phyloP scores from a whole-genome alignment of 2,888 invertebrate species.

The Rhagonycha fulva region DNA sequence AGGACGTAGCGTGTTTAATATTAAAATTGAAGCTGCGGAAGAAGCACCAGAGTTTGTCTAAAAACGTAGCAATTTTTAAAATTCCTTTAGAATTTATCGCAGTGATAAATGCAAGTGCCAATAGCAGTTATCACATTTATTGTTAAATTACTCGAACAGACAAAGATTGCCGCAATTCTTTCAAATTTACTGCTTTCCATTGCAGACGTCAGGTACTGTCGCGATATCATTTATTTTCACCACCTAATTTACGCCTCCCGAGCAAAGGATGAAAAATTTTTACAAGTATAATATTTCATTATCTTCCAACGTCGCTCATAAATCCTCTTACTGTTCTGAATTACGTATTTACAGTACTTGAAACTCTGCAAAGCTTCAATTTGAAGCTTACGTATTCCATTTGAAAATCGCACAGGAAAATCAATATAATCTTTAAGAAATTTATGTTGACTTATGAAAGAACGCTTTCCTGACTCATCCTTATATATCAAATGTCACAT shows the following conservation, averaged over 20 bases:
- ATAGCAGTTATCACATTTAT: constrained; percentile 42
- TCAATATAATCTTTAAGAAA: constrained; percentile 35
- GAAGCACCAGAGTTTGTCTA: neutral
- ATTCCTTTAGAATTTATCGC: constrained; percentile 22
- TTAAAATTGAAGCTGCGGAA: neutral
- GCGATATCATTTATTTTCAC: constrained; percentile 17
- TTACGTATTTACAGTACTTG: neutral
- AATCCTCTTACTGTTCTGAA: neutral
- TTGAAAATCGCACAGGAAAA: constrained; percentile 24
- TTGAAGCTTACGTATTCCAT: constrained; percentile 9
- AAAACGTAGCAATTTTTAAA: neutral
- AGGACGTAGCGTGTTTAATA: neutral
- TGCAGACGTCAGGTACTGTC: constrained; percentile 34
- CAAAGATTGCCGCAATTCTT: constrained; percentile 44
- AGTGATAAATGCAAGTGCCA: constrained; percentile 47
- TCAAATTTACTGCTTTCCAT: constrained; percentile 41
- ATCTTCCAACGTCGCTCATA: neutral
- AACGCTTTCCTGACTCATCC: constrained; percentile 43
- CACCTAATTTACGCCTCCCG: neutral
- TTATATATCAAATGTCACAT: constrained; percentile 47
- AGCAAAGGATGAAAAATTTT: neutral
- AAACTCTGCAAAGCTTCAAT: constrained; percentile 7
- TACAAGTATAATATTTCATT: neutral
- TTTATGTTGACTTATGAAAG: constrained; percentile 34
- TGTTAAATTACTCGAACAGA: constrained; percentile 27